phyloP scores from a whole-genome alignment of 2,888 invertebrate species.

The Zygaena filipendulae region DNA sequence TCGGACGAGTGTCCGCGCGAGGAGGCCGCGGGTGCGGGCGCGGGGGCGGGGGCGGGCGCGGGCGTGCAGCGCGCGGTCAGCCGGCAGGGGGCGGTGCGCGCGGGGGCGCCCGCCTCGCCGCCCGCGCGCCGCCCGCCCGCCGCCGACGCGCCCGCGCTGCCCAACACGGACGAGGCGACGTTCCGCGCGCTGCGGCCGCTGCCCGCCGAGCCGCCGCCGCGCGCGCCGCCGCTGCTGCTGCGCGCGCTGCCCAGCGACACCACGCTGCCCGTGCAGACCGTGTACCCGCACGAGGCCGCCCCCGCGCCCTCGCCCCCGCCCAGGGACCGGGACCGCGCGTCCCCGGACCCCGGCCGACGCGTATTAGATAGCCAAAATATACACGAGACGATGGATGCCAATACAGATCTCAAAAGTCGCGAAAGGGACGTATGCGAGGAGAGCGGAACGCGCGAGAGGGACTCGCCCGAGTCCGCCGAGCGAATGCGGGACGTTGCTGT shows the following conservation, averaged over 20 bases:
- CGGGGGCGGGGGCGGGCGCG: conserved; percentile 32
- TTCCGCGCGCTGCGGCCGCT: conserved; percentile 74
- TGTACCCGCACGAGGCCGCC: conserved; percentile 17
- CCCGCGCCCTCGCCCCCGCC: conserved; percentile 25
- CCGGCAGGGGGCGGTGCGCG: conserved; percentile 74
- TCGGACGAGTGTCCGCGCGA: conserved; percentile 23
- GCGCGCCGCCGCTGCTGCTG: conserved; percentile 26
- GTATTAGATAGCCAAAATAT: not conserved
- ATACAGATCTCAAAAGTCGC: conserved; percentile 24
- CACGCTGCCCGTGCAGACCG: conserved; percentile 43
- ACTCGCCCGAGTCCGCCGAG: conserved; percentile 24
- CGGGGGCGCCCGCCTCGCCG: conserved; percentile 23
- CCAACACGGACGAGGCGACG: conserved; percentile 73
- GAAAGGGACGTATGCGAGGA: conserved; percentile 20
- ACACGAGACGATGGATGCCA: not conserved
- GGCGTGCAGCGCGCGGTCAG: conserved; percentile 78
- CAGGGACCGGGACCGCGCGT: conserved; percentile 11
- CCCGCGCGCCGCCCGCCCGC: conserved; percentile 50
- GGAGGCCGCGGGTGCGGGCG: conserved; percentile 26
- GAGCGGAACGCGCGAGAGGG: conserved; percentile 23
- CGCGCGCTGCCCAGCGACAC: conserved; percentile 41
- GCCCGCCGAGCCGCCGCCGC: conserved; percentile 43
- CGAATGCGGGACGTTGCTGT: conserved; percentile 23
- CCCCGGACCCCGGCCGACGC: conserved; percentile 3
- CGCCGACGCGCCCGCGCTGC: conserved; percentile 47